Evolutionary conservation across 64 coral and sea anemone genomes (phyloP).

Genomic region (Stylophora pistillata): DNA sequence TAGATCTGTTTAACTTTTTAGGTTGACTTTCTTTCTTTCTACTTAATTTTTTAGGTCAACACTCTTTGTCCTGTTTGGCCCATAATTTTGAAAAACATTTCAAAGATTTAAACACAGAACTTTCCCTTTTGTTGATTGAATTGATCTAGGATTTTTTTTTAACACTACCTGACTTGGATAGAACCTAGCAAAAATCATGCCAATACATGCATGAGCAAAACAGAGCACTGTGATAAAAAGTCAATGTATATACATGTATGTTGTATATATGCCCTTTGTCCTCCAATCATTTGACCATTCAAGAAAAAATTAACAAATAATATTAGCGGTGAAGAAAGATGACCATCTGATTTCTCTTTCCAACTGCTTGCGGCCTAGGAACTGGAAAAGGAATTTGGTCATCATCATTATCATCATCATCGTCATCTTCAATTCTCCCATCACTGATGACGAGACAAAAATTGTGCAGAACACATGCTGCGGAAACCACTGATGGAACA

Average conservation of each 20-base stretch:
- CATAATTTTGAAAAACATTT: too few relatives aligned
- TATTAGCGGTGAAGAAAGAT: not conserved
- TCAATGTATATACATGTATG: too few relatives aligned
- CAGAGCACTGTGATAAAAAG: too few relatives aligned
- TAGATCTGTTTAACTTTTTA: too few relatives aligned
- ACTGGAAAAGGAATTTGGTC: not conserved
- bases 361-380: constrained; percentile 16
- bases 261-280: constrained; percentile 25
- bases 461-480: constrained; percentile 52
- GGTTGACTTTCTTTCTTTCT: too few relatives aligned
- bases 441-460: constrained; percentile 34
- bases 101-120: too few relatives aligned
- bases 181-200: too few relatives aligned
- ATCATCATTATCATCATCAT: constrained; percentile 18
- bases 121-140: not conserved
- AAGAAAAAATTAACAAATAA: not conserved
- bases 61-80: too few relatives aligned
- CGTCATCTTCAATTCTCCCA: constrained; percentile 15
- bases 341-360: constrained; percentile 12
- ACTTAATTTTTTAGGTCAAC: too few relatives aligned
- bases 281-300: constrained; percentile 23
- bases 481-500: constrained; percentile 13
- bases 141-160: too few relatives aligned
- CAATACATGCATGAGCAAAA: too few relatives aligned
- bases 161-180: too few relatives aligned